Evolutionary conservation across 1,140 invertebrate species (phyloP), one percentile per base, ranked within the genome.

Genomic region (Marisa cornuarietis): DNA sequence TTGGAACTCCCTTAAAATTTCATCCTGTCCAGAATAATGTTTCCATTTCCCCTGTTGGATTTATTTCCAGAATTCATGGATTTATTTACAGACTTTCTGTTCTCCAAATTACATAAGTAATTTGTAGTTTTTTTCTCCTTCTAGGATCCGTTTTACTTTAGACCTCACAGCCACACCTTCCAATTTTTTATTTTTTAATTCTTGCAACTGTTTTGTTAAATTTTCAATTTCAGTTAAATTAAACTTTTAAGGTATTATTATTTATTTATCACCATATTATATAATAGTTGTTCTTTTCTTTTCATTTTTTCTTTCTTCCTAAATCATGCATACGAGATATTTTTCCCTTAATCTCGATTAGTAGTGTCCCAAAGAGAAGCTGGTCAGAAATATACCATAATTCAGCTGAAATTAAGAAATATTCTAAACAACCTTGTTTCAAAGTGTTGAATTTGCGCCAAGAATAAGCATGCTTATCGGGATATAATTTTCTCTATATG

Each of bases 71-170:
- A 69, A n/a, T n/a, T n/a, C 42, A 69, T 69, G 13, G 9, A 24
- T 69, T 69, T 69, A 69, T 42, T 69, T 22, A n/a, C 66, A 69
- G 13, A 69, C 5, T 69, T 69, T 42, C 66, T 69, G 6, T 69
- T 69, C 42, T 69, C 66, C 16, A 69, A 42, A 14, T 42, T 16
- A 0, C 66, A 69, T 0, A 69, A 69, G 66, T 18, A 69, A 11
- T 69, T 69, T 3, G 9, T 69, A 20, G 42, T 24, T 69, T 69
- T 69, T 69, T 24, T 42, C 66, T 42, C 11, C 1, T 69, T 24
- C 5, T 24, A 14, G 14, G 24, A 24, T 42, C 66, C 24, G 6
- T 42, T 69, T 69, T 24, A 24, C n/a, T 42, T 14, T 7, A 42
- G 14, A 31, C 22, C n/a, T 18, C 24, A 16, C 42, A 31, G 5